Evolutionary conservation across 2,888 invertebrate species (phyloP).

Genomic region (Seladonia tumulorum): DNA sequence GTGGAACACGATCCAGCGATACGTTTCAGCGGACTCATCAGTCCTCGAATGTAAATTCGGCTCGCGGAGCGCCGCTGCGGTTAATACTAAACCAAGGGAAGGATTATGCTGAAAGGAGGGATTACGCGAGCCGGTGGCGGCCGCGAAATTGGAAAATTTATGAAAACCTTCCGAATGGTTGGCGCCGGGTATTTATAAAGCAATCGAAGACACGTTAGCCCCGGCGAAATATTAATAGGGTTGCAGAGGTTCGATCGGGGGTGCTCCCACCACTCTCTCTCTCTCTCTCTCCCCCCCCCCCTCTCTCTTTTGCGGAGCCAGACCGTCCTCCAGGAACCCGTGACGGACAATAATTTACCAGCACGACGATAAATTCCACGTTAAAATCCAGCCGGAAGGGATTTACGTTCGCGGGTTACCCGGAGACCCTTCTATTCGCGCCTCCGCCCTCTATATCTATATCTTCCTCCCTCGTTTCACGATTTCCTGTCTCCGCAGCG

Average conservation of each 20-base stretch:
- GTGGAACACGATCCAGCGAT: slow-evolving; percentile 27
- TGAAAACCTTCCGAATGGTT: slow-evolving; percentile 49
- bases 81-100: slow-evolving; percentile 55
- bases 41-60: slow-evolving; percentile 51
- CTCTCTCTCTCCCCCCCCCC: background rate
- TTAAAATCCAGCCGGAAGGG: slow-evolving; percentile 81
- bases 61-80: slow-evolving; percentile 33
- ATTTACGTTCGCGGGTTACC: slow-evolving; percentile 77
- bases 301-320: slow-evolving; percentile 12
- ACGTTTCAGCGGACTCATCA: slow-evolving; percentile 51
- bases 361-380: slow-evolving; percentile 78
- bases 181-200: slow-evolving; percentile 57
- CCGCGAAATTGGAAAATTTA: slow-evolving; percentile 62
- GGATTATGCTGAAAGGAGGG: slow-evolving; percentile 57
- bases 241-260: slow-evolving; percentile 61
- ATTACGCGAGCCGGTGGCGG: slow-evolving; percentile 38
- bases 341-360: slow-evolving; percentile 78
- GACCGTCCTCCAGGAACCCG: slow-evolving; percentile 62
- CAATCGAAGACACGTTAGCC: slow-evolving; percentile 60
- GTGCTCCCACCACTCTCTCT: slow-evolving; percentile 4
- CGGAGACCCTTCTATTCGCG: slow-evolving; percentile 57
- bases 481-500: slow-evolving; percentile 7
- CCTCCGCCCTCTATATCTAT: slow-evolving; percentile 4
- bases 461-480: slow-evolving; percentile 18
- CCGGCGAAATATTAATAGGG: slow-evolving; percentile 74